These are phyloP conservation scores for Metopia argyrocephala DNA, from an alignment of 2,888 invertebrate species.

Conservation along the genomic window DNA sequence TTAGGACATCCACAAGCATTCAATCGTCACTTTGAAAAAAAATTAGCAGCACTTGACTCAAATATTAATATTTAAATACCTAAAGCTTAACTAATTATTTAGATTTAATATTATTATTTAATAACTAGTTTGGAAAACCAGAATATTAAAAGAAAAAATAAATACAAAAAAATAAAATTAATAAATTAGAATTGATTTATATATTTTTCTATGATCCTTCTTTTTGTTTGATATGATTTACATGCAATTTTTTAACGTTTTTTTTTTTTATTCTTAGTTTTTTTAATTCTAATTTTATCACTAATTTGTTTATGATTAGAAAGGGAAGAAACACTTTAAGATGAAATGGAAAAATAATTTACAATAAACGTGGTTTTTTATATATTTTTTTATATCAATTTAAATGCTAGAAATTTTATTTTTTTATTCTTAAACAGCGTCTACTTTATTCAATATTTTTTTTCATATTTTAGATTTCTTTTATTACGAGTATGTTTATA, in stretches of 20 bases:
- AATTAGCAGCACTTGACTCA: too few relatives aligned
- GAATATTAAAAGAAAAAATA: too few relatives aligned
- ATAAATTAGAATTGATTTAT: too few relatives aligned
- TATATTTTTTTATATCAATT: too few relatives aligned
- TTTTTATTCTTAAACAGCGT: background rate
- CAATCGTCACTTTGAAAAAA: too few relatives aligned
- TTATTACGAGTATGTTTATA: background rate
- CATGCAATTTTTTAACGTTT: constrained; percentile 52
- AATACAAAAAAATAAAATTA: too few relatives aligned
- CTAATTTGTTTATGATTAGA: constrained; percentile 46
- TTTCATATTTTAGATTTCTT: constrained; percentile 17
- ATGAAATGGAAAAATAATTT: constrained; percentile 41
- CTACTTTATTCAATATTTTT: constrained; percentile 12
- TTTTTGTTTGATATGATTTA: constrained; percentile 58
- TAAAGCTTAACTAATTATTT: too few relatives aligned
- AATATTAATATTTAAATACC: too few relatives aligned
- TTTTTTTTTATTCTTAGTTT: constrained; percentile 32
- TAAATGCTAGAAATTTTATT: constrained; percentile 23
- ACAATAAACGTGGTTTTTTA: constrained; percentile 33
- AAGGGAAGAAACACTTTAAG: constrained; percentile 11
- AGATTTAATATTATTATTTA: too few relatives aligned
- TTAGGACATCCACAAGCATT: too few relatives aligned
- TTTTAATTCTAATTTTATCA: constrained; percentile 43
- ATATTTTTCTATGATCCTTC: background rate
- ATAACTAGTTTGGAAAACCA: too few relatives aligned